These are phyloP conservation scores for Caradrina clavipalpis DNA, from an alignment of 2,888 invertebrate genomes.

Conservation along the genomic window DNA sequence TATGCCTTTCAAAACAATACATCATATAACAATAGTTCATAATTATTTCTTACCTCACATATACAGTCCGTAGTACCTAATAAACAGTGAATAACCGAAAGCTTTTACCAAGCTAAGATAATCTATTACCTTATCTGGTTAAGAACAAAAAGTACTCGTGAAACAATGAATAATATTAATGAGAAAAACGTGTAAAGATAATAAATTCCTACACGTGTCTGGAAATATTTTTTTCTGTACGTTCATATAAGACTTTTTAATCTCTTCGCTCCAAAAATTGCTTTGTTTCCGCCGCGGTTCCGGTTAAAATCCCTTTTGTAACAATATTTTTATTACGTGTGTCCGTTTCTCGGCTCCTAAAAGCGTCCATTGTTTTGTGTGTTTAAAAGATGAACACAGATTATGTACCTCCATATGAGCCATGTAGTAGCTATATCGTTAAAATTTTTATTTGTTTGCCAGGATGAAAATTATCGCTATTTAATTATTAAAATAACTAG, in stretches of 20 bases:
- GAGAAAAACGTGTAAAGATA: slow-evolving; percentile 23
- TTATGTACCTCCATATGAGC: neutral
- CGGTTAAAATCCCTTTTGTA: slow-evolving; percentile 39
- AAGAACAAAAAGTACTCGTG: slow-evolving; percentile 4
- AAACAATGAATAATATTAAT: slow-evolving; percentile 20
- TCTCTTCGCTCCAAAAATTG: slow-evolving; percentile 25
- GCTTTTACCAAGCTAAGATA: neutral
- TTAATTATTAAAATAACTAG: too few relatives aligned
- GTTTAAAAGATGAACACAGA: slow-evolving; percentile 12
- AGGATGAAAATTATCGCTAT: too few relatives aligned
- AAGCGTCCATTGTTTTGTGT: slow-evolving; percentile 17
- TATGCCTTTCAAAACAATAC: too few relatives aligned
- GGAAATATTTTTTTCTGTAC: slow-evolving; percentile 6
- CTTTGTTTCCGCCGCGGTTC: slow-evolving; percentile 39
- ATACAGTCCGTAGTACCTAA: neutral
- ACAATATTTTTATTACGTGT: slow-evolving; percentile 38
- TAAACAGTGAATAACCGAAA: neutral
- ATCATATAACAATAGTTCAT: neutral
- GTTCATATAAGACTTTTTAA: slow-evolving; percentile 10
- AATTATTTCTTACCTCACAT: neutral
- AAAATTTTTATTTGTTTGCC: too few relatives aligned
- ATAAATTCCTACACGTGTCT: slow-evolving; percentile 25
- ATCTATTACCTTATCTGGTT: neutral
- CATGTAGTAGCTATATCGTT: neutral
- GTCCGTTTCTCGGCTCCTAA: slow-evolving; percentile 13